Evolutionary conservation across 2,888 invertebrate species (phyloP), one percentile per base, ranked within the genome.

Genomic region (Phyto melanocephala): DNA sequence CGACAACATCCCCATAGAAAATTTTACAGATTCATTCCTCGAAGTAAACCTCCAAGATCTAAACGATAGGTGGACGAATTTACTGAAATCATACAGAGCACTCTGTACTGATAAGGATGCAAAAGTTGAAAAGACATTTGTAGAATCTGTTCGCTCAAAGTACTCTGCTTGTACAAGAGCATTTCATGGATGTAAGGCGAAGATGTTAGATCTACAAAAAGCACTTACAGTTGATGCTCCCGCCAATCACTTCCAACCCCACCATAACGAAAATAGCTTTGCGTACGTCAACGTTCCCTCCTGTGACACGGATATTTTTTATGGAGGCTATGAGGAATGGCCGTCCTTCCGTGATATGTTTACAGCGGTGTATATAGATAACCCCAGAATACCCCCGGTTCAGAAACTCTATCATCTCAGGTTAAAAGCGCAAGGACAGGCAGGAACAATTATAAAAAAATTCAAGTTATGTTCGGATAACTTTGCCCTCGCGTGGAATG

Each of bases 361-460:
- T 15, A 68, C 54, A 1, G 68, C 52, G 3, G 68, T 68, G 10
- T 28, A 52, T 20, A 52, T 52, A 52, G 52, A 52, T 52, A 52
- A 52, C 2, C 24, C 52, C 24, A 22, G n/a, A 28, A 67, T 37
- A 2, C 20, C 17, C 8, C 35, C 22, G 33, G 67, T 52, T 52
- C 67, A 22, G 2, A 52, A 50, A 35, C 10, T 63, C 13, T 65
- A 52, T 22, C 50, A 72, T n/a, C 40, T 74, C 1, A 17, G 74
- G 15, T 22, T 62, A 15, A 74, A 74, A 17, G 62, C 52, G 4
- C 62, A 62, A 24, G 74, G 74, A 5, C 50, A 62, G 35, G 62
- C 42, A 11, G 42, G 47, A 1, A 35, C 20, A 45, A 67, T 76
- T 1, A 62, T 74, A 1, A 52, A 11, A 3, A 50, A 52, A 52